Evolutionary conservation across 2,888 invertebrate genomes (phyloP).

Genomic region (Tetropium fuscum): DNA sequence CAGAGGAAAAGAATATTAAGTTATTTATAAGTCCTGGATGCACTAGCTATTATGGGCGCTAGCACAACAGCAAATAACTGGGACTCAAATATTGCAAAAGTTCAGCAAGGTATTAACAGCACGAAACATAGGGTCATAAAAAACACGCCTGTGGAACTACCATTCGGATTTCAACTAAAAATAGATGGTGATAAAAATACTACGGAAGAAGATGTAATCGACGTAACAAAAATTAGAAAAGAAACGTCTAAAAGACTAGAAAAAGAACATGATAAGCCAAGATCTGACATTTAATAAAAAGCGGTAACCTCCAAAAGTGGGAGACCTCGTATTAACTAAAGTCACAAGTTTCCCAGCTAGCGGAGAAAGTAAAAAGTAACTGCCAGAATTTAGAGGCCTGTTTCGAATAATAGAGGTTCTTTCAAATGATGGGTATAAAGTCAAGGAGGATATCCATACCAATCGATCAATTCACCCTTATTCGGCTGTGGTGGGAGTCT

Average conservation of each 20-base stretch:
- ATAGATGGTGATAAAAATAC: conserved; percentile 2
- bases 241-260: background rate
- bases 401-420: background rate
- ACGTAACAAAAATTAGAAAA: background rate
- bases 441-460: background rate
- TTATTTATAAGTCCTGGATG: background rate
- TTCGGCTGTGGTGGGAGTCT: background rate
- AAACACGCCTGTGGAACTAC: conserved; percentile 21
- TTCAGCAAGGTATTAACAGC: conserved; percentile 41
- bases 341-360: conserved; percentile 2
- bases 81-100: conserved; percentile 40
- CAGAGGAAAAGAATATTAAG: background rate
- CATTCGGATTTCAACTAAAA: conserved; percentile 12
- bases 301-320: background rate
- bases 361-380: background rate
- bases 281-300: conserved; percentile 2
- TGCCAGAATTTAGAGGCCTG: conserved; percentile 3
- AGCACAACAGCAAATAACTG: conserved; percentile 35
- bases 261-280: conserved; percentile 1
- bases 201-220: background rate
- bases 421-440: background rate
- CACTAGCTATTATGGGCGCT: conserved; percentile 1
- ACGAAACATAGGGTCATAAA: conserved; percentile 26
- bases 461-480: background rate
- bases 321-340: conserved; percentile 9